Conservation (phyloP, 35 echinoderm and acorn worm species). For the Eucidaris tribuloides region DNA sequence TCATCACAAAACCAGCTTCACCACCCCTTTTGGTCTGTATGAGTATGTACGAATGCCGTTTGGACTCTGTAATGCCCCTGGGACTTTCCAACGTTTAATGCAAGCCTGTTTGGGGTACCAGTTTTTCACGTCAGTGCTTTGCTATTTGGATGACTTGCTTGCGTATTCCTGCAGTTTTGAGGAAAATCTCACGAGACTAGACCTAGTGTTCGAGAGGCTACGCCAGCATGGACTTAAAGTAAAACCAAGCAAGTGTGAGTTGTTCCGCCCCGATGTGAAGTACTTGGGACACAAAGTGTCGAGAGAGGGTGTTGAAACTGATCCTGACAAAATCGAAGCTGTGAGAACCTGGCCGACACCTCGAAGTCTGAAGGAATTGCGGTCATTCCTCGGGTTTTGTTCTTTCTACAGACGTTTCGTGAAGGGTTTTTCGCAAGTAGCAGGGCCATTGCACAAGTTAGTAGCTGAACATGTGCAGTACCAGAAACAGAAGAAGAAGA, state of each 20-base stretch:
- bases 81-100: conserved; percentile 65
- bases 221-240: conserved; percentile 44
- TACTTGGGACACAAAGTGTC: conserved; percentile 63
- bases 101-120: conserved; percentile 50
- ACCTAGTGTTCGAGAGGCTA: conserved; percentile 18
- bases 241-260: conserved; percentile 47
- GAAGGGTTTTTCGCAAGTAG: conserved; percentile 24
- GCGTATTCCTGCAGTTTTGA: conserved; percentile 56
- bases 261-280: conserved; percentile 34
- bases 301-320: conserved; percentile 29
- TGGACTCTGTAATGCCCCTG: conserved; percentile 71
- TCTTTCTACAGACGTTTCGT: conserved; percentile 49
- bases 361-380: background rate
- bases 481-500: too few species aligned
- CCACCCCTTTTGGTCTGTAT: conserved; percentile 48
- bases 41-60: conserved; percentile 57
- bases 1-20: conserved; percentile 62
- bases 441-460: conserved; percentile 1
- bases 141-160: conserved; percentile 68
- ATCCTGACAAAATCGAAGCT: conserved; percentile 12
- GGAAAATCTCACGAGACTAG: conserved; percentile 2
- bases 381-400: conserved; percentile 57
- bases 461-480: background rate
- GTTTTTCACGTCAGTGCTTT: conserved; percentile 30
- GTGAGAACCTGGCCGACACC: conserved; percentile 47